Conservation (phyloP, 2,113 vertebrate species). For the Tapirus terrestris region DNA sequence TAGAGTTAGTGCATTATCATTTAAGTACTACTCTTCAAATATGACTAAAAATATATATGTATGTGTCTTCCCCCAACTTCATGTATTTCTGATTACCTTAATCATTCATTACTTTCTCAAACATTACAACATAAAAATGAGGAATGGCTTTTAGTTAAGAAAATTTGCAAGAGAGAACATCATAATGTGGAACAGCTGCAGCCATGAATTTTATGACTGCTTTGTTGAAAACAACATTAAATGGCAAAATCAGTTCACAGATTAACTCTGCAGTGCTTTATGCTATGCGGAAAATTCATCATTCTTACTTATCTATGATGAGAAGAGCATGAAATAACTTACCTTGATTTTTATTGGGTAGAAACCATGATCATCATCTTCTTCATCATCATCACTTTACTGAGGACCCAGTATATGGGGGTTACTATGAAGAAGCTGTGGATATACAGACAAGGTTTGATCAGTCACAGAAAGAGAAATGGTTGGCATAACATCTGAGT, state of each 20-base stretch:
- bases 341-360: constrained; percentile 23
- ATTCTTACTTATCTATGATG: background rate
- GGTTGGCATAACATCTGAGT: background rate
- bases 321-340: constrained; percentile 44
- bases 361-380: background rate
- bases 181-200: constrained; percentile 73
- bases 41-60: constrained; percentile 27
- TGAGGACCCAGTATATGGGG: background rate
- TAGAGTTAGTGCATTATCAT: constrained; percentile 57
- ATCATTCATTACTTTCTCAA: constrained; percentile 38
- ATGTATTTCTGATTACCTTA: constrained; percentile 33
- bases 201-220: constrained; percentile 77
- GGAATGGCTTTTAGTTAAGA: constrained; percentile 64
- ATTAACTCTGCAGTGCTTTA: constrained; percentile 64
- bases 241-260: constrained; percentile 72
- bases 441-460: background rate
- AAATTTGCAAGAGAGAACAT: constrained; percentile 68
- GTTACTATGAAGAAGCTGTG: background rate
- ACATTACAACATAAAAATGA: background rate
- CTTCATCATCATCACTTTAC: background rate
- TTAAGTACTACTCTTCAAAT: constrained; percentile 62
- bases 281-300: constrained; percentile 42
- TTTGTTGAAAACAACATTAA: constrained; percentile 82
- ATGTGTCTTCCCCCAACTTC: background rate
- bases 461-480: constrained; percentile 44